Percentiles rank a stretch among this genome's conserved stretches.
phyloP scores from a whole-genome alignment of 2,113 vertebrate genomes.

The Tiliqua scincoides region DNA sequence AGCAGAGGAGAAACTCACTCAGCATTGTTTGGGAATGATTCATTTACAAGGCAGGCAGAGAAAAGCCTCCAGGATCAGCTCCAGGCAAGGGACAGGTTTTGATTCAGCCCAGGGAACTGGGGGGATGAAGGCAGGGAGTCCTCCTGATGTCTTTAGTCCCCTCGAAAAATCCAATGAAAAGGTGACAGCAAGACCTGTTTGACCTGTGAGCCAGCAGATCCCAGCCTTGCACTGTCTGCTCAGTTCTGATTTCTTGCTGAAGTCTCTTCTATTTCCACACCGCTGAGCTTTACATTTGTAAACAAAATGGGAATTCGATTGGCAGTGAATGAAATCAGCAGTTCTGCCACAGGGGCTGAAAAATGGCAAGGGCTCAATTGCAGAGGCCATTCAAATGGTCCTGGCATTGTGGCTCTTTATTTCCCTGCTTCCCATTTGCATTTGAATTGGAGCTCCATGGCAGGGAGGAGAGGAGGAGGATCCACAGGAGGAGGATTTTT shows the following conservation, averaged over 20 bases:
- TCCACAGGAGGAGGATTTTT: no score
- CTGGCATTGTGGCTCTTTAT: constrained; percentile 8
- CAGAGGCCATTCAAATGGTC: background rate
- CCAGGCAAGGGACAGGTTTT: no score
- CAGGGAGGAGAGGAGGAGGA: background rate
- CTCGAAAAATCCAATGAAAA: no score
- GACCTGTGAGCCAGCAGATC: no score
- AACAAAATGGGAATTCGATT: background rate
- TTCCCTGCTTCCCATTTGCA: background rate
- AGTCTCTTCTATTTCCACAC: background rate
- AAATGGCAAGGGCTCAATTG: background rate
- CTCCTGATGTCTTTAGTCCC: no score
- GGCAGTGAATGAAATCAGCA: background rate
- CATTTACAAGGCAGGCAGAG: no score
- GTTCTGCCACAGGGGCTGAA: background rate
- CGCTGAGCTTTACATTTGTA: background rate
- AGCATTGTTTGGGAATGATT: background rate
- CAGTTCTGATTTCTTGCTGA: background rate
- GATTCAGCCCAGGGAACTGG: no score
- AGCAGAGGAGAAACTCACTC: background rate
- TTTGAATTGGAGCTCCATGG: background rate
- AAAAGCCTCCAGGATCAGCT: no score
- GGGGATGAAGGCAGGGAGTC: no score
- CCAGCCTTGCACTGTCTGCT: no score
- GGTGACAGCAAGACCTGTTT: no score